Base-by-base conservation (phyloP, 2,888 invertebrate species). In the Parnassius orleans region DNA sequence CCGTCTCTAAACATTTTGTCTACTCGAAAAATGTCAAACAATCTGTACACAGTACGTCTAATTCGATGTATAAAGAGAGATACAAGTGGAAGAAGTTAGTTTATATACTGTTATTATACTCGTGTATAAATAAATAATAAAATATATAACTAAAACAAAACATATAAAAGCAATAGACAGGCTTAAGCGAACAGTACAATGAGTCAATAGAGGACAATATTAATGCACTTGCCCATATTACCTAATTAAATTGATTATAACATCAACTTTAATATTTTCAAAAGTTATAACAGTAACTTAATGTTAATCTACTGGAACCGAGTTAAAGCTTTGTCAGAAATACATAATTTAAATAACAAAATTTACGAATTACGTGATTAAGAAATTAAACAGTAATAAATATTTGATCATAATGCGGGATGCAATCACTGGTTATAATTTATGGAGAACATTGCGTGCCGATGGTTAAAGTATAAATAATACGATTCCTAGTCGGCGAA, bases 271-370 rank as follows among this genome's bases (percentile, higher is more conserved):
- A 88, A 90, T 90, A 89, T 86, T 86, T 75, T 81, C 79, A 79
- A 86, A 85, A 86, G 83, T 82, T 80, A 90, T 90, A 91, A 91
- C 91, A 90, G 89, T 90, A 91, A 91, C 90, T 90, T 89, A 91
- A 84, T 87, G 88, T 80, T 87, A 89, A 84, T 88, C 90, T 91
- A 90, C 87, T 91, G 90, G 90, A 91, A 91, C 91, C 89, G 82
- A 90, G 90, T 91, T 91, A 91, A 91, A 91, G 91, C 91, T 91
- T 90, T 87, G 79, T 86, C 86, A 90, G 86, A 90, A 90, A 88
- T 90, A 84, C 87, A 90, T 86, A 87, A 89, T 89, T 89, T 87
- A 88, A 81, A 86, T 87, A 91, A 90, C 88, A 88, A 90, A 89
- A 86, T 88, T 88, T 84, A 88, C 81, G 86, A 88, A 85, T 87